phyloP scores from a whole-genome alignment of 2,113 vertebrate genomes.

The Jaculus jaculus region DNA sequence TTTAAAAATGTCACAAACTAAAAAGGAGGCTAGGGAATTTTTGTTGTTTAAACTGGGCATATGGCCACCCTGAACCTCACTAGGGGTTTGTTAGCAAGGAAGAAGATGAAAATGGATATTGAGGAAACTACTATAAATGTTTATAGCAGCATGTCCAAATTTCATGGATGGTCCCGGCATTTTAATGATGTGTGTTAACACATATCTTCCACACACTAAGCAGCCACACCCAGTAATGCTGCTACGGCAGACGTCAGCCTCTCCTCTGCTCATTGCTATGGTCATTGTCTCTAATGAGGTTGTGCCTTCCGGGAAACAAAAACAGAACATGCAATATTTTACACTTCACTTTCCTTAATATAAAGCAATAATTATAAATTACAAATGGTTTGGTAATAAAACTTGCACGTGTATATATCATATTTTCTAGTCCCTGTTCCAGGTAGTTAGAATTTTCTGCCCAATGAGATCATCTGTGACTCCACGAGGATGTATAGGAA shows the following conservation, averaged over 20 bases:
- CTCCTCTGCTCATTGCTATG: background rate
- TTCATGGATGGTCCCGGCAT: background rate
- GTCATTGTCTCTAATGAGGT: background rate
- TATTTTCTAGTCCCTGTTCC: background rate
- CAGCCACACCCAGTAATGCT: background rate
- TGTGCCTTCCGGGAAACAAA: background rate
- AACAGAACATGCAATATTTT: background rate
- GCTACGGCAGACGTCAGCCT: background rate
- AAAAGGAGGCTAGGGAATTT: background rate
- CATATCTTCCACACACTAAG: background rate
- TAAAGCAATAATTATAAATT: no score
- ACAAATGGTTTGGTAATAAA: background rate
- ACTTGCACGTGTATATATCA: background rate
- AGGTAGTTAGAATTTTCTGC: background rate
- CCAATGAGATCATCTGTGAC: background rate
- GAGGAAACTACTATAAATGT: conserved; percentile 19
- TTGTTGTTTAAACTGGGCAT: conserved; percentile 6
- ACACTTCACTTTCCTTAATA: background rate
- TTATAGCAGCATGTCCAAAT: background rate
- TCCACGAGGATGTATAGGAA: background rate
- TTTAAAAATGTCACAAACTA: conserved; percentile 42
- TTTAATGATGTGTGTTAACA: background rate
- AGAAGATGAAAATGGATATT: conserved; percentile 24
- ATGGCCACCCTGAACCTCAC: conserved; percentile 35
- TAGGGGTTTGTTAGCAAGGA: conserved; percentile 31